Conservation (phyloP, 2,888 invertebrate genomes). For the Rotaria macrura region DNA sequence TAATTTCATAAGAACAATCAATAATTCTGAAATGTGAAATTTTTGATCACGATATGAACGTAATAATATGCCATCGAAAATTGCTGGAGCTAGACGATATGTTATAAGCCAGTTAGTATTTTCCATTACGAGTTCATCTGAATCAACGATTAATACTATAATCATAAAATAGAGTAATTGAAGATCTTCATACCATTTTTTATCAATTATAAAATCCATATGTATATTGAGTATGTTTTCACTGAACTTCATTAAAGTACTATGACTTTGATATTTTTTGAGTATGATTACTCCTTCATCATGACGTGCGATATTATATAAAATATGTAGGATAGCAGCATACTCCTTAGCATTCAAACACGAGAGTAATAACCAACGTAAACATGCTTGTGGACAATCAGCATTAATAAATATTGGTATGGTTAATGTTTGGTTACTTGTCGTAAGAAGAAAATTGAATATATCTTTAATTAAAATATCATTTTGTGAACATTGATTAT, state of each 20-base stretch:
- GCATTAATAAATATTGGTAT: neutral
- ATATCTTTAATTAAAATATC: neutral
- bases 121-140: neutral
- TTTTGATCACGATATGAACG: neutral
- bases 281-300: neutral
- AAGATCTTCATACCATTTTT: neutral
- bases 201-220: neutral
- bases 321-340: neutral
- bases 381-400: neutral
- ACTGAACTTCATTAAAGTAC: neutral
- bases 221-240: neutral
- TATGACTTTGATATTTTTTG: neutral
- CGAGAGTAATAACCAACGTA: neutral
- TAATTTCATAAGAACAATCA: neutral
- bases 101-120: neutral
- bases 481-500: neutral
- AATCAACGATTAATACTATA: neutral
- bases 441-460: neutral
- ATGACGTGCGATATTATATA: neutral
- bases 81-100: neutral
- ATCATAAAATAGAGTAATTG: neutral
- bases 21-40: neutral
- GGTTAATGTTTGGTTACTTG: neutral
- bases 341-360: neutral
- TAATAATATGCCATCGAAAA: neutral